A percentile compares a stretch with the other conserved stretches of the same genome.
Evolutionary conservation across 2,797 vertebrate species (phyloP).

Genomic region (Anas acuta): DNA sequence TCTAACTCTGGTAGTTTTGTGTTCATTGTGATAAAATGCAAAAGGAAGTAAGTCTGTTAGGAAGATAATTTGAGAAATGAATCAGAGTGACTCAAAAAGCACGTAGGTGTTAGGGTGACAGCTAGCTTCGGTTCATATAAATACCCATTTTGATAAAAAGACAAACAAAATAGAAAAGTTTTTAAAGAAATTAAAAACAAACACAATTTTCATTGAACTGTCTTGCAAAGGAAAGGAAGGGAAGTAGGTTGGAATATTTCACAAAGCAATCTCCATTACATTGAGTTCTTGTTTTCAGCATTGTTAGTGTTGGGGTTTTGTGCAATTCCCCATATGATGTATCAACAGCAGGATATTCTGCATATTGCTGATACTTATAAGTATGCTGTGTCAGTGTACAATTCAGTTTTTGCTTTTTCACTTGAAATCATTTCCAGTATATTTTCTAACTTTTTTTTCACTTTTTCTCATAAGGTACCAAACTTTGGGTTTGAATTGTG

Average conservation of each 20-base stretch:
- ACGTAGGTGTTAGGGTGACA: slow-evolving; percentile 41
- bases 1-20: background rate
- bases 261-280: background rate
- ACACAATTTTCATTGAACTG: background rate
- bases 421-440: background rate
- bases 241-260: background rate
- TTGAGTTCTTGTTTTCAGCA: background rate
- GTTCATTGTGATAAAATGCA: slow-evolving; percentile 10
- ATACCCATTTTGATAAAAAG: slow-evolving; percentile 22
- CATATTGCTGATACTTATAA: background rate
- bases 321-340: background rate
- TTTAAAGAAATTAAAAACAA: slow-evolving; percentile 2
- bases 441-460: slow-evolving; percentile 2
- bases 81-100: slow-evolving; percentile 30
- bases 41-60: slow-evolving; percentile 15
- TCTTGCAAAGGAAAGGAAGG: background rate
- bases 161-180: slow-evolving; percentile 10
- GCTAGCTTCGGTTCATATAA: slow-evolving; percentile 30
- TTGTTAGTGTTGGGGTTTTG: background rate
- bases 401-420: background rate
- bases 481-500: background rate
- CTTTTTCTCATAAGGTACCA: background rate
- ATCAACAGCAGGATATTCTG: background rate
- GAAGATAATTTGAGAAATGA: slow-evolving; percentile 35
- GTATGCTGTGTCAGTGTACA: background rate